phyloP scores from a whole-genome alignment of 2,797 vertebrate species.

The Periophthalmus magnuspinnatus region DNA sequence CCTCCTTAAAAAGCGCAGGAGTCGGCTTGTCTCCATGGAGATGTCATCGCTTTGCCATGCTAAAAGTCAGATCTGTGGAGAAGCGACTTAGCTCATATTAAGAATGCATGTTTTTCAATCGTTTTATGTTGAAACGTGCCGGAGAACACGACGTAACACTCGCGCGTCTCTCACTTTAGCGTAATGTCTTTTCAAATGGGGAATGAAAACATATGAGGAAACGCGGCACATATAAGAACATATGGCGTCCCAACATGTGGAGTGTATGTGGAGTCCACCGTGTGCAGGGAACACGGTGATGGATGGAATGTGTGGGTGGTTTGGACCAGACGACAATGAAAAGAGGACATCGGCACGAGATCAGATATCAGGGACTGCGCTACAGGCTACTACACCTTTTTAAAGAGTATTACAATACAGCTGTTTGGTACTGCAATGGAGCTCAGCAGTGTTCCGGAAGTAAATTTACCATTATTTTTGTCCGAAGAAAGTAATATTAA shows the following conservation, averaged over 20 bases:
- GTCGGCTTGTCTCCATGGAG: too few species aligned
- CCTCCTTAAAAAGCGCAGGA: too few species aligned
- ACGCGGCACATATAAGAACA: conserved; percentile 15
- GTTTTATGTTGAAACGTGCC: too few species aligned
- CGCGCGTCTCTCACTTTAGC: background rate
- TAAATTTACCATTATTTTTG: too few species aligned
- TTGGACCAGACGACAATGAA: conserved; percentile 39
- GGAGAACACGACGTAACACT: background rate
- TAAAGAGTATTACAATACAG: background rate
- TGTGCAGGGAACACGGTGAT: conserved; percentile 20
- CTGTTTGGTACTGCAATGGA: too few species aligned
- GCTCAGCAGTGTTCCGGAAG: too few species aligned
- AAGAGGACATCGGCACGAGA: conserved; percentile 38
- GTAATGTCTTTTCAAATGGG: background rate
- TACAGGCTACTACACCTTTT: conserved; percentile 43
- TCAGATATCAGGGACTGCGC: conserved; percentile 31
- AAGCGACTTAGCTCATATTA: too few species aligned
- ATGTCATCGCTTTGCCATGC: too few species aligned
- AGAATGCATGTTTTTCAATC: too few species aligned
- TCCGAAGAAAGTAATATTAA: too few species aligned
- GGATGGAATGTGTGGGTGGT: conserved; percentile 39
- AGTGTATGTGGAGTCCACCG: background rate
- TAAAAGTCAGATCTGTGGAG: too few species aligned
- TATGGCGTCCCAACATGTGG: background rate
- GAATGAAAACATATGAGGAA: background rate